These are phyloP conservation scores for Salvelinus alpinus DNA, from an alignment of 2,113 vertebrate species.

Conservation along the genomic window DNA sequence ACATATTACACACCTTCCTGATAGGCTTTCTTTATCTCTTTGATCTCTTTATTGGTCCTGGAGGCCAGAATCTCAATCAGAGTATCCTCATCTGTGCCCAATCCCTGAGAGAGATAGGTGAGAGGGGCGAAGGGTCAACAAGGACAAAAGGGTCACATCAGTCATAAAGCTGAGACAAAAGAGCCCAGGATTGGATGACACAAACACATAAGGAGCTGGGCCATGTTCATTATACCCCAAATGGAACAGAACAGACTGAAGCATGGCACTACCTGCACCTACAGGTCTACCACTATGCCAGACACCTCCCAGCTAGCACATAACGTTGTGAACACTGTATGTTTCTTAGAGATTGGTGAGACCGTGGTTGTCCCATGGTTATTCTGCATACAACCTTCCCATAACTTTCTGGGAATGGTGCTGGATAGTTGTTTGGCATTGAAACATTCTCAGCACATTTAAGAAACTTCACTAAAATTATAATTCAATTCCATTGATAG, in stretches of 20 bases:
- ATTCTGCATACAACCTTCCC: too few species aligned
- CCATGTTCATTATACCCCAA: too few species aligned
- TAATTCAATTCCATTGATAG: too few species aligned
- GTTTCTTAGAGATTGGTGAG: too few species aligned
- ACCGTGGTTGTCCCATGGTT: too few species aligned
- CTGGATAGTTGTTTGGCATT: too few species aligned
- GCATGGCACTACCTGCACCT: background rate
- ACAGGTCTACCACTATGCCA: too few species aligned
- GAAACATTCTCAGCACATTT: too few species aligned
- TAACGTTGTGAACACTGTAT: too few species aligned
- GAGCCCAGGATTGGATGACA: background rate
- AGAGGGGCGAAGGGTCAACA: background rate
- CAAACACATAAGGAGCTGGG: background rate
- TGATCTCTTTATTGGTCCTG: conserved; percentile 83
- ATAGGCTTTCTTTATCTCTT: conserved; percentile 79
- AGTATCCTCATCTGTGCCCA: conserved; percentile 92
- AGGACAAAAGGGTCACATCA: background rate
- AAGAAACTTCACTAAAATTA: too few species aligned
- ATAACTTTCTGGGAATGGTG: too few species aligned
- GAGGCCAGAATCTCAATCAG: conserved; percentile 89
- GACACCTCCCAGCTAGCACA: background rate
- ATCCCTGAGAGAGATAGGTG: conserved; percentile 71
- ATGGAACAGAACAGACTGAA: background rate
- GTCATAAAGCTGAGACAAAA: background rate
- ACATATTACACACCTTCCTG: conserved; percentile 75